Conservation (phyloP, 1,140 invertebrate genomes). For the Drosophila subpulchrella region DNA sequence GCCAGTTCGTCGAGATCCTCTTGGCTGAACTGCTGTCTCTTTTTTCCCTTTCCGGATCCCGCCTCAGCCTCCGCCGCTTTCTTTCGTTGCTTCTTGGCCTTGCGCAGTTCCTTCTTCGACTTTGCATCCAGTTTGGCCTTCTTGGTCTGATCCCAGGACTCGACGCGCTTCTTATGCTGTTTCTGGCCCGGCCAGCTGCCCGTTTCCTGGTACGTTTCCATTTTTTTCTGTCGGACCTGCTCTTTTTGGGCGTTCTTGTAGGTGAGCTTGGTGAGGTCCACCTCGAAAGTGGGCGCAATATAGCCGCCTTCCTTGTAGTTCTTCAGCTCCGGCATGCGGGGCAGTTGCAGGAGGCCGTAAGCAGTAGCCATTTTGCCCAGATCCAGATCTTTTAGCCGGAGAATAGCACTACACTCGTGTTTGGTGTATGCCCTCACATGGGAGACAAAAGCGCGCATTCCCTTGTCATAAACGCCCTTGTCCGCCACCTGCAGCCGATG, state of each 20-base stretch:
- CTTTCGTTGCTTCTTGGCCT: conserved; percentile 86
- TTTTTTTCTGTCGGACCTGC: conserved; percentile 89
- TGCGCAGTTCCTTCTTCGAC: conserved; percentile 87
- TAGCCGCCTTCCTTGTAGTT: conserved; percentile 89
- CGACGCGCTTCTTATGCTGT: conserved; percentile 87
- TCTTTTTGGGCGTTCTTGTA: conserved; percentile 94
- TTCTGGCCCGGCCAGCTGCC: conserved; percentile 91
- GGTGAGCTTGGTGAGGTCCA: conserved; percentile 91
- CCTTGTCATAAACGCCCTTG: conserved; percentile 93
- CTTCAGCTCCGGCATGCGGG: conserved; percentile 97
- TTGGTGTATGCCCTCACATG: conserved; percentile 97
- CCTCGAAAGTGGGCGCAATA: conserved; percentile 85
- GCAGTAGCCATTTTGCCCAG: conserved; percentile 93
- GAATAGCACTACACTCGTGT: conserved; percentile 97
- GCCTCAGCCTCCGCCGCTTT: conserved; percentile 60
- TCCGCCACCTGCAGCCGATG: conserved; percentile 86
- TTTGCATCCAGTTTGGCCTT: conserved; percentile 89
- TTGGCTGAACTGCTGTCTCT: conserved; percentile 87
- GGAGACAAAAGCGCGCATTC: conserved; percentile 96
- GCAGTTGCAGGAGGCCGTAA: conserved; percentile 95
- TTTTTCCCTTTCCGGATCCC: conserved; percentile 84
- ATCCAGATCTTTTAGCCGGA: conserved; percentile 95
- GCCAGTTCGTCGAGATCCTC: conserved; percentile 94
- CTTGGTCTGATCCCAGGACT: conserved; percentile 93
- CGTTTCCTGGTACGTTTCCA: conserved; percentile 89